phyloP scores from a whole-genome alignment of 2,888 invertebrate species.

The Napeogenes inachia region DNA sequence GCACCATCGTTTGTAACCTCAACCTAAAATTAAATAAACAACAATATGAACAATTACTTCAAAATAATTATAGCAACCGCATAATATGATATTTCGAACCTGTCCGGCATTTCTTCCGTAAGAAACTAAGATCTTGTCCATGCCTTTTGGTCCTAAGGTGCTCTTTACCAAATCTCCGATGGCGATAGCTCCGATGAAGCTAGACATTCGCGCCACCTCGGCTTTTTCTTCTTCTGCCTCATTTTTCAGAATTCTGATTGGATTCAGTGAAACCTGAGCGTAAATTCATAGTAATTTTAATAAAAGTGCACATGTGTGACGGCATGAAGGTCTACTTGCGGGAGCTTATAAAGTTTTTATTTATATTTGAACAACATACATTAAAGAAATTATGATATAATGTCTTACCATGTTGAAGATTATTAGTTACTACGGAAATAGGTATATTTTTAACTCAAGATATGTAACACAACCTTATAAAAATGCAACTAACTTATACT shows the following conservation, averaged over 20 bases:
- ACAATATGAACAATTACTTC: neutral
- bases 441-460: no score
- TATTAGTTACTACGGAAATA: no score
- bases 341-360: neutral
- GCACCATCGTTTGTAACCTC: slow-evolving; percentile 99
- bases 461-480: no score
- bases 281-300: slow-evolving; percentile 24
- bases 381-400: neutral
- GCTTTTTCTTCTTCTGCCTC: slow-evolving; percentile 99
- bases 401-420: neutral
- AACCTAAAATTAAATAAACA: slow-evolving; percentile 72
- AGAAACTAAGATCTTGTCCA: slow-evolving; percentile 94
- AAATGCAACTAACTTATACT: no score
- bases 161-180: slow-evolving; percentile 99
- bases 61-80: neutral
- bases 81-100: slow-evolving; percentile 40
- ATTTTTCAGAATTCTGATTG: slow-evolving; percentile 94
- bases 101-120: slow-evolving; percentile 87
- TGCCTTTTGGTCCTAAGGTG: slow-evolving; percentile 99
- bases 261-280: slow-evolving; percentile 89
- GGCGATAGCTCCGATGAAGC: slow-evolving; percentile 98
- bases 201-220: slow-evolving; percentile 97
- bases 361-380: neutral
- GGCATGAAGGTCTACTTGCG: neutral
- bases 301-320: slow-evolving; percentile 31